These are phyloP conservation scores for Nixonia krombeini DNA, from an alignment of 1,140 invertebrate genomes.

Conservation along the genomic window DNA sequence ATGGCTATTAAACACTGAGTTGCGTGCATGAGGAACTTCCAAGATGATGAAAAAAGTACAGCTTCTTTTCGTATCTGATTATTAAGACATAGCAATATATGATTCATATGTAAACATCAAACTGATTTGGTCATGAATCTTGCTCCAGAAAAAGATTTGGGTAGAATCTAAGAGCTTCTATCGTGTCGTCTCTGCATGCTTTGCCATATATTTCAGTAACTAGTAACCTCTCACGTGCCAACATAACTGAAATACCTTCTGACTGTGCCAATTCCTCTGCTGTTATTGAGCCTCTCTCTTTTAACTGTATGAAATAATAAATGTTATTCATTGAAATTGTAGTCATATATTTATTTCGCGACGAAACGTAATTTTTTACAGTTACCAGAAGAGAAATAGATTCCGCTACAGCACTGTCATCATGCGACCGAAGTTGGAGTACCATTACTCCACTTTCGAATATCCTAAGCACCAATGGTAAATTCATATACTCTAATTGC, in stretches of 20 bases:
- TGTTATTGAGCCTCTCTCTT: slow-evolving; percentile 81
- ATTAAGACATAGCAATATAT: no score
- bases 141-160: slow-evolving; percentile 84
- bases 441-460: slow-evolving; percentile 95
- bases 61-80: no score
- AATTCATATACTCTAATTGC: slow-evolving; percentile 75
- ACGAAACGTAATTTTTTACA: slow-evolving; percentile 15
- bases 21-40: no score
- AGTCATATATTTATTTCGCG: slow-evolving; percentile 11
- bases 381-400: slow-evolving; percentile 80
- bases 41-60: no score
- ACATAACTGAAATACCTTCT: slow-evolving; percentile 86
- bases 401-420: slow-evolving; percentile 83
- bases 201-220: slow-evolving; percentile 86
- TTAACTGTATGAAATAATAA: slow-evolving; percentile 76
- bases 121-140: slow-evolving; percentile 57
- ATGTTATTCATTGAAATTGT: slow-evolving; percentile 29
- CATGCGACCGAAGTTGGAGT: slow-evolving; percentile 84
- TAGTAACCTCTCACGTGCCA: slow-evolving; percentile 89
- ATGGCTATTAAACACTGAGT: no score
- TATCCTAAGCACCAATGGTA: slow-evolving; percentile 84
- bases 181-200: slow-evolving; percentile 93
- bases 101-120: no score
- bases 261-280: slow-evolving; percentile 88
- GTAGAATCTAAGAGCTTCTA: slow-evolving; percentile 94